A percentile compares a stretch with the other conserved stretches of the same genome.
These are phyloP conservation scores for Rhyacichthys aspro DNA, from an alignment of 2,797 vertebrate species.

Conservation along the genomic window DNA sequence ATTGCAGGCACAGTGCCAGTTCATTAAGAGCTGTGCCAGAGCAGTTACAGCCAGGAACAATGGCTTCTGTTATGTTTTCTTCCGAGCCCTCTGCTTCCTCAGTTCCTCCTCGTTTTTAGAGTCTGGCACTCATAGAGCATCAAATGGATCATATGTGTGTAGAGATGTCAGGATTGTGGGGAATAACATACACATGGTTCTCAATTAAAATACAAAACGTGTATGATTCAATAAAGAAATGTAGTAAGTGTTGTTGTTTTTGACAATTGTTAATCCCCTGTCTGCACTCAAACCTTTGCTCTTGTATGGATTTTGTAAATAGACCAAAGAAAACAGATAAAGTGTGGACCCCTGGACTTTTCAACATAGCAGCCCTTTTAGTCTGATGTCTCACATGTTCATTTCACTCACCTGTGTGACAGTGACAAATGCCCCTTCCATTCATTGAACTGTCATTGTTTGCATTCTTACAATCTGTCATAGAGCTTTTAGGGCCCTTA, in stretches of 20 bases:
- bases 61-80: conserved; percentile 62
- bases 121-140: conserved; percentile 11
- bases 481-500: background rate
- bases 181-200: background rate
- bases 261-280: background rate
- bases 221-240: no score
- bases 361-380: conserved; percentile 7
- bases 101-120: conserved; percentile 30
- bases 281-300: conserved; percentile 21
- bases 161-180: conserved; percentile 2
- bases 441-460: no score
- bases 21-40: conserved; percentile 72
- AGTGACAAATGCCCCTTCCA: conserved; percentile 15
- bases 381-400: no score
- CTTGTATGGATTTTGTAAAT: conserved; percentile 39
- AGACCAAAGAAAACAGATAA: conserved; percentile 38
- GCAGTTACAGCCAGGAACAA: conserved; percentile 63
- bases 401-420: conserved; percentile 5
- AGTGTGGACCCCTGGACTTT: conserved; percentile 34
- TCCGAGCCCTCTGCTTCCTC: conserved; percentile 29
- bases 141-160: conserved; percentile 6
- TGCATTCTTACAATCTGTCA: no score
- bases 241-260: background rate
- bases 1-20: conserved; percentile 63
- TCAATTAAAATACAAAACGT: background rate